Evolutionary conservation across 2,113 vertebrate species (phyloP).

Genomic region (Datnioides undecimradiatus): DNA sequence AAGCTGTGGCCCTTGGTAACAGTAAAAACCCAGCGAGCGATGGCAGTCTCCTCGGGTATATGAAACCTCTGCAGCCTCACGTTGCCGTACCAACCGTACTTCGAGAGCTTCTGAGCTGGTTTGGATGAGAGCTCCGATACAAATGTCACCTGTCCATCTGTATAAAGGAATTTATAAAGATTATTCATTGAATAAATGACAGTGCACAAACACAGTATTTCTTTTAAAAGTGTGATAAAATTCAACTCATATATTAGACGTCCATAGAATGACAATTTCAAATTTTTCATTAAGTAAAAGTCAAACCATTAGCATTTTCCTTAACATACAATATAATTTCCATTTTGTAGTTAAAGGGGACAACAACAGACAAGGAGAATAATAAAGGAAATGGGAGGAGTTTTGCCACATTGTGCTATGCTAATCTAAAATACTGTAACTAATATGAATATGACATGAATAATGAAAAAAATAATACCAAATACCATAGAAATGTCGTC

Average conservation of each 20-base stretch:
- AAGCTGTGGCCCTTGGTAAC: conserved; percentile 83
- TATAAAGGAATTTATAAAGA: not conserved
- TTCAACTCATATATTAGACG: not conserved
- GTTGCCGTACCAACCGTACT: conserved; percentile 93
- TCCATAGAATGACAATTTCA: too few species aligned
- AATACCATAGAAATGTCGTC: too few species aligned
- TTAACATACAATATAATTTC: not conserved
- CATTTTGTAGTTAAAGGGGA: too few species aligned
- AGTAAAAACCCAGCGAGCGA: conserved; percentile 90
- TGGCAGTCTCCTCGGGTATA: conserved; percentile 89
- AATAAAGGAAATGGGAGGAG: too few species aligned
- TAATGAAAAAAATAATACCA: too few species aligned
- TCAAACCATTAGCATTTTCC: too few species aligned
- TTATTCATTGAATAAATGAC: too few species aligned
- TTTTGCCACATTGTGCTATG: too few species aligned
- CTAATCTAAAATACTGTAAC: too few species aligned
- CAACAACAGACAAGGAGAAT: too few species aligned
- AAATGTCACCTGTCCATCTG: conserved; percentile 79
- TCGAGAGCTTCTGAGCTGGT: conserved; percentile 90
- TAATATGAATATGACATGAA: too few species aligned
- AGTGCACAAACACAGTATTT: conserved; percentile 57
- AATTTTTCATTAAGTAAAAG: too few species aligned
- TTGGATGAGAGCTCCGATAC: conserved; percentile 91
- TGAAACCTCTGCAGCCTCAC: conserved; percentile 91
- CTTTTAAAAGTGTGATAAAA: not conserved